Conservation (phyloP, 2,888 invertebrate genomes). For the Patella pellucida region DNA sequence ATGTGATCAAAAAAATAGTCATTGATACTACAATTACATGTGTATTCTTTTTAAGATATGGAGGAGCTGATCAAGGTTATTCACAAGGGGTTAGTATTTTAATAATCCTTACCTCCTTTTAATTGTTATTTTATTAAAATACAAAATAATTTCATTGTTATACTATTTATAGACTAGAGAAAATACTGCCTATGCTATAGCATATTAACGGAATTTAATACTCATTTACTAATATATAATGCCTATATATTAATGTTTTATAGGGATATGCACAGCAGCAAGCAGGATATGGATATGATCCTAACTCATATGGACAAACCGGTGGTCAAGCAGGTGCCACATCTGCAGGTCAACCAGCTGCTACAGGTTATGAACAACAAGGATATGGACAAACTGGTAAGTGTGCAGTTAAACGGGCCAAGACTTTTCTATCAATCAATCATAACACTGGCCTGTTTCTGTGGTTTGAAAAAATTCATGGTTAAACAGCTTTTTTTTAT, state of each 20-base stretch:
- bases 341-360: not conserved
- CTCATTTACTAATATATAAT: not conserved
- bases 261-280: not conserved
- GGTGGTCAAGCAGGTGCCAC: not conserved
- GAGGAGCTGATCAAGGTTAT: conserved; percentile 3
- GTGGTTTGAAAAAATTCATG: too few relatives aligned
- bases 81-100: not conserved
- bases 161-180: too few relatives aligned
- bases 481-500: too few relatives aligned
- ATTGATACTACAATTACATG: not conserved
- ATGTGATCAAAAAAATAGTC: not conserved
- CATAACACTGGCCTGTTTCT: too few relatives aligned
- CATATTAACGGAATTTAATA: too few relatives aligned
- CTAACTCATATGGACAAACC: not conserved
- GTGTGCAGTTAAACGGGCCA: conserved; percentile 14
- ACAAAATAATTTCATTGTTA: too few relatives aligned
- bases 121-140: not conserved
- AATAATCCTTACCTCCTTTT: not conserved
- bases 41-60: not conserved
- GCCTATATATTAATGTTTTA: not conserved
- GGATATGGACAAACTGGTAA: conserved; percentile 33
- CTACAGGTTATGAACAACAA: conserved; percentile 18
- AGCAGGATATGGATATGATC: not conserved
- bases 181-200: not conserved
- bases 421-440: too few relatives aligned